Conservation (phyloP, 1,140 invertebrate genomes). For the Heliconius hewitsoni region DNA sequence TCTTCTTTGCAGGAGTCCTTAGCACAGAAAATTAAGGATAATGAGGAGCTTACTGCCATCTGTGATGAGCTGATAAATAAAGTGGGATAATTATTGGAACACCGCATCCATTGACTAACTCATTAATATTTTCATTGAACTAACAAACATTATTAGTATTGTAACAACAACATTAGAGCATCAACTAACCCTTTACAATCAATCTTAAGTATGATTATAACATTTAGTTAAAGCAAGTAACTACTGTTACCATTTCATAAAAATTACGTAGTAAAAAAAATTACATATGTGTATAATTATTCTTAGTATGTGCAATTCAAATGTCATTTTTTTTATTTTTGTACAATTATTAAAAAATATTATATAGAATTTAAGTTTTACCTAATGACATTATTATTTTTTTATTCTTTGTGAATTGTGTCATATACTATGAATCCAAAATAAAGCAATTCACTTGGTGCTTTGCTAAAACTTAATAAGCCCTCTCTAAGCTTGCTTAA, state of each 20-base stretch:
- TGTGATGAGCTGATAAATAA: constrained; percentile 90
- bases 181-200: constrained; percentile 30
- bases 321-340: constrained; percentile 57
- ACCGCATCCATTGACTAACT: constrained; percentile 40
- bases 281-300: constrained; percentile 54
- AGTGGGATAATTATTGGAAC: constrained; percentile 60
- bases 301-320: constrained; percentile 64
- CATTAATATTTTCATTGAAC: constrained; percentile 53
- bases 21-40: constrained; percentile 89
- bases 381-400: constrained; percentile 52
- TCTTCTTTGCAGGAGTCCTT: constrained; percentile 86
- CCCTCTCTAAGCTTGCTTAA: constrained; percentile 26
- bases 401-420: constrained; percentile 35
- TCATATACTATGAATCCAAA: constrained; percentile 26
- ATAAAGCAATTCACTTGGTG: constrained; percentile 23
- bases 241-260: constrained; percentile 56
- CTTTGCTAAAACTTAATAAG: constrained; percentile 25
- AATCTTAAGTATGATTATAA: constrained; percentile 26
- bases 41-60: constrained; percentile 88
- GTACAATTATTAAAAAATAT: constrained; percentile 48
- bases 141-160: constrained; percentile 61
- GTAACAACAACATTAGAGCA: constrained; percentile 34
- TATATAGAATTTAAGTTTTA: constrained; percentile 57
- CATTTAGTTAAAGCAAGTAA: constrained; percentile 49
- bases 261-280: constrained; percentile 48